Percentiles rank a stretch among this genome's conserved stretches.
Evolutionary conservation across 2,797 vertebrate genomes (phyloP).

Genomic region (Eutrigla gurnardus): DNA sequence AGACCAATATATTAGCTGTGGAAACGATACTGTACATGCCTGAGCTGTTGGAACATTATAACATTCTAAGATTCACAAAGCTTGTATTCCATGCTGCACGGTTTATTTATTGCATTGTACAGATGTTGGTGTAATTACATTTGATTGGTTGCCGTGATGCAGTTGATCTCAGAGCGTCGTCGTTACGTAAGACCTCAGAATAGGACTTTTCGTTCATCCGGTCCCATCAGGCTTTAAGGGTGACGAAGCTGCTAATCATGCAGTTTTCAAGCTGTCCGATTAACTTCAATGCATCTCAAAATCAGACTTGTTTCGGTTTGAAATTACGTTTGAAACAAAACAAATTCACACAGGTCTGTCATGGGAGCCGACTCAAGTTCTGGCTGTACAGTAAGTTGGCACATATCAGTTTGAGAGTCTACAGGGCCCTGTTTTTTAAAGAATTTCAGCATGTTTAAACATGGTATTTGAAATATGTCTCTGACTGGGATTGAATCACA

Average conservation of each 20-base stretch:
- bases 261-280: neutral
- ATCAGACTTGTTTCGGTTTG: neutral
- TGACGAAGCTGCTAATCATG: neutral
- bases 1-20: neutral
- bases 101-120: neutral
- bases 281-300: neutral
- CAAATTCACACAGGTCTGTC: neutral
- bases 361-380: neutral
- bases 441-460: neutral
- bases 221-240: neutral
- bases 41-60: no score
- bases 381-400: neutral
- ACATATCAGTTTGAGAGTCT: neutral
- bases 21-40: neutral
- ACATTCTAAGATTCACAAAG: neutral
- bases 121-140: neutral
- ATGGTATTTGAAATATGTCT: neutral
- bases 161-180: slow-evolving; percentile 13
- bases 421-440: neutral
- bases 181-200: slow-evolving; percentile 47
- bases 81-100: neutral
- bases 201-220: neutral
- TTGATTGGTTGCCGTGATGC: neutral
- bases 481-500: neutral
- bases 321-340: neutral